Conservation (phyloP, 2,888 invertebrate genomes). For the Imbricaverruca yamaguchii region DNA sequence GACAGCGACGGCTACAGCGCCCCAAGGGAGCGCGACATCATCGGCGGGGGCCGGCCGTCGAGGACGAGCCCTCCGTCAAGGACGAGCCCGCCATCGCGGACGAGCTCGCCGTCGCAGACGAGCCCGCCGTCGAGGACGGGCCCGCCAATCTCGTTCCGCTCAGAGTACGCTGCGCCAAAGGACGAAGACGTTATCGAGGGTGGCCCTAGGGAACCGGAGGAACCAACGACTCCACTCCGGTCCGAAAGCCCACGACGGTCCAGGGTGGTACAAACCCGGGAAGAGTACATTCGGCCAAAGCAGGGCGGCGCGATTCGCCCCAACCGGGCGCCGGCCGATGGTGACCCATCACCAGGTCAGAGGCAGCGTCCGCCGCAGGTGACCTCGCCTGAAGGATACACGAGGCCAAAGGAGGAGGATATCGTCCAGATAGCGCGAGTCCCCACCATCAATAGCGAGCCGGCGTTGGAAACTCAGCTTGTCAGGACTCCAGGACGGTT, state of each 20-base stretch:
- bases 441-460: no score
- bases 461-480: no score
- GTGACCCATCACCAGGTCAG: background rate
- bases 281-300: no score
- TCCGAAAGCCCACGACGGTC: no score
- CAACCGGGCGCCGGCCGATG: background rate
- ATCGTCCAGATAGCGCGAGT: background rate
- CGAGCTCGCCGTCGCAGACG: no score
- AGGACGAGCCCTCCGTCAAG: no score
- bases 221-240: background rate
- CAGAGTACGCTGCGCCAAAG: background rate
- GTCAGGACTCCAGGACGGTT: no score
- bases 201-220: background rate
- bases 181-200: background rate
- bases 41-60: no score
- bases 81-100: no score
- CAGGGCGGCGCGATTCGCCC: no score
- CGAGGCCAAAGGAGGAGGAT: background rate
- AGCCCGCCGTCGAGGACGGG: background rate
- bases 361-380: background rate
- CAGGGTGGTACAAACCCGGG: no score
- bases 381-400: background rate
- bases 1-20: background rate
- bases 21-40: background rate
- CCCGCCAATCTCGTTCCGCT: background rate